Evolutionary conservation across 2,888 invertebrate genomes (phyloP).

Genomic region (Agrenia bidenticulata): DNA sequence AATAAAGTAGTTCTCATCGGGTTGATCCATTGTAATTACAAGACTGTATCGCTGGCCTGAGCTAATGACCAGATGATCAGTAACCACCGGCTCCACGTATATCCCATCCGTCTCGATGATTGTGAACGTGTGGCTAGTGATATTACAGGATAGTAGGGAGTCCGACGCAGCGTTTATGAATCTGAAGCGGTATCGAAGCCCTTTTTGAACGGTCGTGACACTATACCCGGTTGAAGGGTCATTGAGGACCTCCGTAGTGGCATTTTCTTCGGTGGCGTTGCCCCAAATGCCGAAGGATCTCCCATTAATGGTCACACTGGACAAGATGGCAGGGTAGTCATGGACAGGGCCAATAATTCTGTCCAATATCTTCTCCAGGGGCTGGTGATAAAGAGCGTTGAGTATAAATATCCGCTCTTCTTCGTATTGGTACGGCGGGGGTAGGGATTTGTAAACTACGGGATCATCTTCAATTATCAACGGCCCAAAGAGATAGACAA

Average conservation of each 20-base stretch:
- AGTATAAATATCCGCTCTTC: constrained; percentile 37
- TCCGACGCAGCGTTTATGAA: constrained; percentile 38
- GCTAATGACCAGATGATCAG: constrained; percentile 27
- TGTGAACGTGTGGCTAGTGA: constrained; percentile 27
- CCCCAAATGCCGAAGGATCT: constrained; percentile 33
- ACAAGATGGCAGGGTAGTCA: constrained; percentile 21
- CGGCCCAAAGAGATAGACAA: constrained; percentile 38
- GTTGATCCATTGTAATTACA: constrained; percentile 31
- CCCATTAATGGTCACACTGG: constrained; percentile 36
- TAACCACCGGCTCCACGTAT: constrained; percentile 20
- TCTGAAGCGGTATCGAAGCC: constrained; percentile 35
- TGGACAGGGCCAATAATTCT: constrained; percentile 29
- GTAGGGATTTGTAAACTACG: constrained; percentile 18
- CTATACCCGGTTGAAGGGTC: constrained; percentile 16
- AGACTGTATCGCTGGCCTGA: constrained; percentile 40
- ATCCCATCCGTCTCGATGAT: constrained; percentile 43
- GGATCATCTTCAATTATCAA: constrained; percentile 38
- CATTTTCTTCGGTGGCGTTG: constrained; percentile 12
- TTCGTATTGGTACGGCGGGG: constrained; percentile 37
- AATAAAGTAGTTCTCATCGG: constrained; percentile 32
- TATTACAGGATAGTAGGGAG: constrained; percentile 29
- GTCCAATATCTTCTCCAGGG: constrained; percentile 16
- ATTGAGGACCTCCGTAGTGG: not conserved
- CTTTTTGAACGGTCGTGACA: constrained; percentile 28
- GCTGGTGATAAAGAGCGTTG: constrained; percentile 34